Percentiles rank a stretch among this genome's conserved stretches.
Evolutionary conservation across 1,140 invertebrate genomes (phyloP).

Genomic region (Brachystomella parvula): DNA sequence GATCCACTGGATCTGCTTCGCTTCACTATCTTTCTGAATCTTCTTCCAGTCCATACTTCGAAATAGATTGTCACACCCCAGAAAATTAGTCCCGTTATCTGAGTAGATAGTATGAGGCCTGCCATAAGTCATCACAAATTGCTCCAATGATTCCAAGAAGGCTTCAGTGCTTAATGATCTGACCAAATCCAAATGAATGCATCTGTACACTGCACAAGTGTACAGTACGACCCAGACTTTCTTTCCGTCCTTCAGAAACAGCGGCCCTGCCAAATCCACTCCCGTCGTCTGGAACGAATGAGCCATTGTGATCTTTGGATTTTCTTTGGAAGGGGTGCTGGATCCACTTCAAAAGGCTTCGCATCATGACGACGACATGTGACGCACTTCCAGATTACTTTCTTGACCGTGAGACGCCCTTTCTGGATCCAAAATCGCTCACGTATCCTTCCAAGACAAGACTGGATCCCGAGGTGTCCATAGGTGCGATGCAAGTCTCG

Average conservation of each 20-base stretch:
- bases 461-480: neutral
- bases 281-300: slow-evolving; percentile 25
- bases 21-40: slow-evolving; percentile 17
- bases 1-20: slow-evolving; percentile 21
- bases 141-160: slow-evolving; percentile 35
- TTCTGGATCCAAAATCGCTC: slow-evolving; percentile 15
- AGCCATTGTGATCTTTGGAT: slow-evolving; percentile 19
- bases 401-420: slow-evolving; percentile 11
- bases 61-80: neutral
- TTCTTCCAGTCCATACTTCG: slow-evolving; percentile 13
- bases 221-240: slow-evolving; percentile 41
- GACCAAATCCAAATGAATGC: slow-evolving; percentile 42
- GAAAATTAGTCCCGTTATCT: slow-evolving; percentile 40
- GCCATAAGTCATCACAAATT: slow-evolving; percentile 43
- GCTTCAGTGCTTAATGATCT: neutral
- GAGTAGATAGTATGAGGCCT: slow-evolving; percentile 38
- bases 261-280: slow-evolving; percentile 33
- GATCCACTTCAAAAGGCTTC: neutral
- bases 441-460: neutral
- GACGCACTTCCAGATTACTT: neutral
- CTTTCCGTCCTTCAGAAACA: neutral
- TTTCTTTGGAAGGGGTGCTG: slow-evolving; percentile 26
- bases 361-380: neutral
- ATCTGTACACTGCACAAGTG: slow-evolving; percentile 42
- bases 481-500: neutral